Evolutionary conservation across 1,140 invertebrate genomes (phyloP).

Genomic region (Coenobita brevimanus): DNA sequence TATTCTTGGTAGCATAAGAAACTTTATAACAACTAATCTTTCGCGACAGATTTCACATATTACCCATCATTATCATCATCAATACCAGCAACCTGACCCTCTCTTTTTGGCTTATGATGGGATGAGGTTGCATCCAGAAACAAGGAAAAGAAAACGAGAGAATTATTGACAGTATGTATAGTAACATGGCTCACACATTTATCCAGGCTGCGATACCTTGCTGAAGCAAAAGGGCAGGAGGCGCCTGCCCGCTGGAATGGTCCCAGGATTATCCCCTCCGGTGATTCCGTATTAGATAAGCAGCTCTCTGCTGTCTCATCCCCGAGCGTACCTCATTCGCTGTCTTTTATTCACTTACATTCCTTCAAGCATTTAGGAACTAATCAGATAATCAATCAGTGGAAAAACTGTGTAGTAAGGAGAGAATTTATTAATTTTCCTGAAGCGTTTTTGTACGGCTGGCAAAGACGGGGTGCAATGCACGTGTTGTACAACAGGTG

Average conservation of each 20-base stretch:
- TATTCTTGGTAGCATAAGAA: too few relatives aligned
- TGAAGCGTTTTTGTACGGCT: conserved; percentile 16
- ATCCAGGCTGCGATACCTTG: conserved; percentile 23
- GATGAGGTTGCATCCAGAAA: too few relatives aligned
- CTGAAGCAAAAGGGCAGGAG: neutral
- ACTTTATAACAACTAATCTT: too few relatives aligned
- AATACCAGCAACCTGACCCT: neutral
- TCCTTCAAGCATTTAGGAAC: too few relatives aligned
- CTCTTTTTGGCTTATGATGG: too few relatives aligned
- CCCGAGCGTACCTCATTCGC: neutral
- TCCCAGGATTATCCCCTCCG: conserved; percentile 31
- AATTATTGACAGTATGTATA: too few relatives aligned
- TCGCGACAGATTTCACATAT: too few relatives aligned
- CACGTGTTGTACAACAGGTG: conserved; percentile 28
- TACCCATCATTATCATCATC: too few relatives aligned
- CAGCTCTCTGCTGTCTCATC: neutral
- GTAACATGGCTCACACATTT: too few relatives aligned
- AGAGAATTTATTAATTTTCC: conserved; percentile 16
- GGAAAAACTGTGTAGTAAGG: neutral
- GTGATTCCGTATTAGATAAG: conserved; percentile 56
- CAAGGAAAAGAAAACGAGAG: too few relatives aligned
- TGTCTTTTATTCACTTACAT: too few relatives aligned
- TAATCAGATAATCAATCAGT: too few relatives aligned
- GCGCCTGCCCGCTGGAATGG: conserved; percentile 19
- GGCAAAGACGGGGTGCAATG: conserved; percentile 31